Conservation (phyloP, 2,113 vertebrate species). For the Glaucidium brasilianum region DNA sequence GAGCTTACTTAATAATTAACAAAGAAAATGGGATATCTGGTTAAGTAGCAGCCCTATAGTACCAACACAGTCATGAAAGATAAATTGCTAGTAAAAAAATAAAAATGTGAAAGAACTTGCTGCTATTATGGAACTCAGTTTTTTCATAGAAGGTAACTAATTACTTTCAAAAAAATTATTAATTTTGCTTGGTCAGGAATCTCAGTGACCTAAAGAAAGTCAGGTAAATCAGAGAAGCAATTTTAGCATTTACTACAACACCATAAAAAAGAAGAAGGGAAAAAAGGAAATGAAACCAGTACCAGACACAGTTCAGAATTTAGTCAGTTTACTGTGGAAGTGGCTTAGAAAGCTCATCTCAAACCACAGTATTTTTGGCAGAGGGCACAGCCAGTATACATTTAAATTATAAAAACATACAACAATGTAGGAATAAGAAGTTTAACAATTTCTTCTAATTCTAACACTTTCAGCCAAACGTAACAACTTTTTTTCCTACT, state of each 20-base stretch:
- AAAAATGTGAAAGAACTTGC: background rate
- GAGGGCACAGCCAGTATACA: background rate
- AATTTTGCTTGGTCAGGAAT: background rate
- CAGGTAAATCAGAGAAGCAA: background rate
- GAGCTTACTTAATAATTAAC: background rate
- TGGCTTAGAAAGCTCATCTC: background rate
- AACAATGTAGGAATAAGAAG: background rate
- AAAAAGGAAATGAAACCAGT: background rate
- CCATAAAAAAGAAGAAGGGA: background rate
- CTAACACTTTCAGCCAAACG: background rate
- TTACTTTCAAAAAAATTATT: background rate
- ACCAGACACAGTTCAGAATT: background rate
- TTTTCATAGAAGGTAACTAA: background rate
- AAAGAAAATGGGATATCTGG: background rate
- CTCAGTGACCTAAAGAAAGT: background rate
- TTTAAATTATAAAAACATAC: background rate
- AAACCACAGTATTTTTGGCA: background rate
- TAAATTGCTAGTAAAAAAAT: background rate
- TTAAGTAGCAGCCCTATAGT: background rate
- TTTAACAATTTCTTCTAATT: background rate
- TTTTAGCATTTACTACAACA: background rate
- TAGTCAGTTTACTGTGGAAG: background rate
- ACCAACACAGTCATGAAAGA: background rate
- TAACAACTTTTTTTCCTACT: background rate
- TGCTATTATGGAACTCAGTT: background rate